These are phyloP conservation scores for Noctua pronuba DNA, from an alignment of 2,888 invertebrate genomes.

Conservation along the genomic window DNA sequence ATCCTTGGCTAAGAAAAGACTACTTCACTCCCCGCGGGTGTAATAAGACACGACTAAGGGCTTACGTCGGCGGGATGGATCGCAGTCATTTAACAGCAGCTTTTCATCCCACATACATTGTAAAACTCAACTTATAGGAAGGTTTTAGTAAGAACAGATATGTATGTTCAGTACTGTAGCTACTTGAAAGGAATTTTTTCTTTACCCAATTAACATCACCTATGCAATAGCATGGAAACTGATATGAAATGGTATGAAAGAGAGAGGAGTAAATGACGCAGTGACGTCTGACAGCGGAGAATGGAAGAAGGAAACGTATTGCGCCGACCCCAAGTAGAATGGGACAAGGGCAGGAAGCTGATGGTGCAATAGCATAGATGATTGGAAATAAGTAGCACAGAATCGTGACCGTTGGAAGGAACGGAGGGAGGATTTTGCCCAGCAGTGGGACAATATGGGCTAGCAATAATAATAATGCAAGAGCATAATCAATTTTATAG, in stretches of 20 bases:
- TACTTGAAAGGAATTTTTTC: background rate
- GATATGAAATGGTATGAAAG: too few relatives aligned
- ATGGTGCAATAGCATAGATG: background rate
- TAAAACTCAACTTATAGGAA: constrained; percentile 37
- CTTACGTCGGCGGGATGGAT: constrained; percentile 54
- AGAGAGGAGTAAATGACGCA: too few relatives aligned
- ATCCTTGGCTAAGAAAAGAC: constrained; percentile 26
- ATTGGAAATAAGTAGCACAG: background rate
- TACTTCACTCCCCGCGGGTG: constrained; percentile 33
- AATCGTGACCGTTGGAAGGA: background rate
- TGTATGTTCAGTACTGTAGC: background rate
- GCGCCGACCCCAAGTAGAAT: too few relatives aligned
- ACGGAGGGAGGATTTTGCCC: too few relatives aligned
- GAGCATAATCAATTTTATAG: background rate
- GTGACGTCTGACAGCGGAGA: too few relatives aligned
- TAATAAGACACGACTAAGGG: constrained; percentile 52
- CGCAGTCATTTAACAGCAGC: constrained; percentile 51
- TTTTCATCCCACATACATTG: constrained; percentile 48
- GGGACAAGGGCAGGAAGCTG: too few relatives aligned
- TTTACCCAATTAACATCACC: background rate
- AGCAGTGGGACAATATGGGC: too few relatives aligned
- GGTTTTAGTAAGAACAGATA: constrained; percentile 4
- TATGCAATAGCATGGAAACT: background rate
- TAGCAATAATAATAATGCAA: background rate
- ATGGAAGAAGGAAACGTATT: too few relatives aligned